These are phyloP conservation scores for Ictidomys tridecemlineatus DNA, from an alignment of 2,113 vertebrate genomes.

Conservation along the genomic window DNA sequence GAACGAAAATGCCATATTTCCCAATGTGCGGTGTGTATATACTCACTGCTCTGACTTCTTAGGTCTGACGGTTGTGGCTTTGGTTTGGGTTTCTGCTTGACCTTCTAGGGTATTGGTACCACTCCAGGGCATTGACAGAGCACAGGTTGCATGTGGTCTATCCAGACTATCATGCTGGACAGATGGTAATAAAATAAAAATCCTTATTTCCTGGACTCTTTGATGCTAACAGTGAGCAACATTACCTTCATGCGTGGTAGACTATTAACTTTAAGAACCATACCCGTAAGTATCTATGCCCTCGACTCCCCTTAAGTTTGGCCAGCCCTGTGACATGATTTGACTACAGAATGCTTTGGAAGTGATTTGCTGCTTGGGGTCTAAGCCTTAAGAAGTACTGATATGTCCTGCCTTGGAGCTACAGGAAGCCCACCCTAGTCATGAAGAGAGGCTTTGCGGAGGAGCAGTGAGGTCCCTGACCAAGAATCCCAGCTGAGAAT, in stretches of 20 bases:
- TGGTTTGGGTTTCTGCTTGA: background rate
- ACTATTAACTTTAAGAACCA: background rate
- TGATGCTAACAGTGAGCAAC: background rate
- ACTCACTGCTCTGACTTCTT: background rate
- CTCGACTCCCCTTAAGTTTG: background rate
- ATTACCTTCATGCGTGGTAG: background rate
- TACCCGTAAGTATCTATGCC: too few species aligned
- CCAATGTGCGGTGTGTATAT: background rate
- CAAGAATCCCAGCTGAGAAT: background rate
- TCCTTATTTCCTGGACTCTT: background rate
- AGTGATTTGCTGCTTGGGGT: background rate
- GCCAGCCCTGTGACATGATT: background rate
- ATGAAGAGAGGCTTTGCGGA: background rate
- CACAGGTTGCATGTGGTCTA: background rate
- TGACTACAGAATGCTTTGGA: background rate
- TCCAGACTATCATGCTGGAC: accelerated
- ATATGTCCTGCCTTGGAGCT: background rate
- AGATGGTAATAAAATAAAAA: background rate
- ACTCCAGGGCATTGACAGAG: background rate
- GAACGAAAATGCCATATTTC: background rate
- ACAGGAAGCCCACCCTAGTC: background rate
- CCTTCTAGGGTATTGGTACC: background rate
- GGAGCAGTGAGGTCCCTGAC: background rate
- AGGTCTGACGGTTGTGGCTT: background rate
- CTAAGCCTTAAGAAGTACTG: background rate